Evolutionary conservation across 1,140 invertebrate genomes (phyloP).

Genomic region (Cardiocondyla obscurior): DNA sequence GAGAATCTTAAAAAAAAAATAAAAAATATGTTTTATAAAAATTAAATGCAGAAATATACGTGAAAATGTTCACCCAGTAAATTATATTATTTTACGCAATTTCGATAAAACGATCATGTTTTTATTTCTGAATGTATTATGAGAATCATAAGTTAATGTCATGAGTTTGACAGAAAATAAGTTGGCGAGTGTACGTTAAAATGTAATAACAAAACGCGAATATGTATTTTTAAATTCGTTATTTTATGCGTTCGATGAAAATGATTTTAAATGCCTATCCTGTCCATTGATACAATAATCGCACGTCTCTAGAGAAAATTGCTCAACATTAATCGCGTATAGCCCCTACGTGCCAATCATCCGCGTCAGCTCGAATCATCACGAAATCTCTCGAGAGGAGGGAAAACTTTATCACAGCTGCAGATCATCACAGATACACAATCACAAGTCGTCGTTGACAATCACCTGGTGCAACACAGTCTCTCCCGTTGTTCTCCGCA

Average conservation of each 20-base stretch:
- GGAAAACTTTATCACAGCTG: conserved; percentile 45
- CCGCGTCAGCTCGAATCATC: conserved; percentile 21
- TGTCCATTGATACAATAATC: background rate
- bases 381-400: conserved; percentile 32
- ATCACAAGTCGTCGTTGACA: conserved; percentile 57
- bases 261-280: background rate
- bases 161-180: no score
- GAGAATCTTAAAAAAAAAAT: background rate
- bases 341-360: conserved; percentile 43
- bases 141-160: background rate
- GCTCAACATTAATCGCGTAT: conserved; percentile 3
- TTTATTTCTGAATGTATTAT: background rate
- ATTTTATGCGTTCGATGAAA: background rate
- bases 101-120: background rate
- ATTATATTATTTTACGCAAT: background rate
- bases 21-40: background rate
- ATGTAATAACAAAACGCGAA: background rate
- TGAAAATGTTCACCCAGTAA: background rate
- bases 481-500: conserved; percentile 1
- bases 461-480: conserved; percentile 61
- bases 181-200: background rate
- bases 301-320: background rate
- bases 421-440: conserved; percentile 53
- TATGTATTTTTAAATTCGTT: background rate
- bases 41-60: background rate